A percentile compares a stretch with the other conserved stretches of the same genome.
Evolutionary conservation across 2,113 vertebrate species (phyloP).

Genomic region (Perccottus glenii): DNA sequence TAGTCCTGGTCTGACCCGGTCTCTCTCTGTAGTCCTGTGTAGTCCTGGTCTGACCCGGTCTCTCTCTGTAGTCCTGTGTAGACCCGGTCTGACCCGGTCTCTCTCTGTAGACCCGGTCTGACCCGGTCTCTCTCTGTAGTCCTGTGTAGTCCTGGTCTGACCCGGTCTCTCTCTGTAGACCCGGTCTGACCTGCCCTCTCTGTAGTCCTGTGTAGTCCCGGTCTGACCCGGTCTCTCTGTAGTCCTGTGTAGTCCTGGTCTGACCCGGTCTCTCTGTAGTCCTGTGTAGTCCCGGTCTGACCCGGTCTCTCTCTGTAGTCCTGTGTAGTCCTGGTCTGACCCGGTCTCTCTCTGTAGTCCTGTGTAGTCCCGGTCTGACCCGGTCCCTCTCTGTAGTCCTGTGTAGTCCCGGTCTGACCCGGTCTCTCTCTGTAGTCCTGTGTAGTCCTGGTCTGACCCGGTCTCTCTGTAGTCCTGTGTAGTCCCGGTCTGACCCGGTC

Average conservation of each 20-base stretch:
- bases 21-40: constrained; percentile 79
- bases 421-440: neutral
- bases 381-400: neutral
- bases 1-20: neutral
- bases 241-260: neutral
- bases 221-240: neutral
- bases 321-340: constrained; percentile 60
- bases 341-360: neutral
- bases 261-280: neutral
- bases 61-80: neutral
- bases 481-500: constrained; percentile 78
- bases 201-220: constrained; percentile 85
- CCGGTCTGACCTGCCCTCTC: neutral
- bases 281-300: neutral
- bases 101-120: too few species aligned
- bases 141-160: constrained; percentile 69
- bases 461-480: neutral
- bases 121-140: constrained; percentile 67
- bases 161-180: neutral
- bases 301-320: constrained; percentile 72
- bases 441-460: neutral
- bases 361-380: neutral
- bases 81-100: too few species aligned
- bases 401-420: constrained; percentile 80
- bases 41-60: constrained; percentile 79